Percentiles rank a stretch among this genome's conserved stretches.
Conservation (phyloP, 2,113 vertebrate species). For the Gallinago media region DNA sequence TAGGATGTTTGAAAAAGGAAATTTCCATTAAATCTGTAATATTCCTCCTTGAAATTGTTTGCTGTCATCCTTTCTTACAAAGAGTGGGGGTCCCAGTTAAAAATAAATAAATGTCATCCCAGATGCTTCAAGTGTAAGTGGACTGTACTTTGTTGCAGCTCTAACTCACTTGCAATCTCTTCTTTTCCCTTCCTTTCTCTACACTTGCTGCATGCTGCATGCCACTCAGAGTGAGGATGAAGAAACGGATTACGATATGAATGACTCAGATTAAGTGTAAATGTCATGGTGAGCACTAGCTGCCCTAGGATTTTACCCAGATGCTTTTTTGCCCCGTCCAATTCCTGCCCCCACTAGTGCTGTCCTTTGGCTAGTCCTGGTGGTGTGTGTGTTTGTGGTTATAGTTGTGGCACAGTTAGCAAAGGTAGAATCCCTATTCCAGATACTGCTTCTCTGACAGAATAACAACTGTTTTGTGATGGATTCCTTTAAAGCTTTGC, state of each 20-base stretch:
- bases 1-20: background rate
- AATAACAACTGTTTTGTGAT: background rate
- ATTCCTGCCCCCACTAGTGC: background rate
- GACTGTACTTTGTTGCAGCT: slow-evolving; percentile 19
- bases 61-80: background rate
- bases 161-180: slow-evolving; percentile 59
- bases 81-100: background rate
- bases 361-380: background rate
- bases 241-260: slow-evolving; percentile 87
- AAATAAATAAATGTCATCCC: background rate
- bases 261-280: slow-evolving; percentile 90
- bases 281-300: slow-evolving; percentile 85
- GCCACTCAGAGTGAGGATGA: slow-evolving; percentile 86
- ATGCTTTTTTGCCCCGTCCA: background rate
- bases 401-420: slow-evolving; percentile 7
- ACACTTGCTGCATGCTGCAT: slow-evolving; percentile 78
- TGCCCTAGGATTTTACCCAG: slow-evolving; percentile 56
- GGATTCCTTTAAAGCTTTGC: background rate
- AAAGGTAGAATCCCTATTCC: background rate
- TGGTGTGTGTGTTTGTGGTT: slow-evolving; percentile 23
- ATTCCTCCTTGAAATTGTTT: background rate
- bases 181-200: slow-evolving; percentile 76
- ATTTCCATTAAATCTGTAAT: background rate
- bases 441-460: background rate
- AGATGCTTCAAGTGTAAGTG: slow-evolving; percentile 10